A percentile compares a stretch with the other conserved stretches of the same genome.
These are phyloP conservation scores for Micromys minutus DNA, from an alignment of 2,113 vertebrate species.

Conservation along the genomic window DNA sequence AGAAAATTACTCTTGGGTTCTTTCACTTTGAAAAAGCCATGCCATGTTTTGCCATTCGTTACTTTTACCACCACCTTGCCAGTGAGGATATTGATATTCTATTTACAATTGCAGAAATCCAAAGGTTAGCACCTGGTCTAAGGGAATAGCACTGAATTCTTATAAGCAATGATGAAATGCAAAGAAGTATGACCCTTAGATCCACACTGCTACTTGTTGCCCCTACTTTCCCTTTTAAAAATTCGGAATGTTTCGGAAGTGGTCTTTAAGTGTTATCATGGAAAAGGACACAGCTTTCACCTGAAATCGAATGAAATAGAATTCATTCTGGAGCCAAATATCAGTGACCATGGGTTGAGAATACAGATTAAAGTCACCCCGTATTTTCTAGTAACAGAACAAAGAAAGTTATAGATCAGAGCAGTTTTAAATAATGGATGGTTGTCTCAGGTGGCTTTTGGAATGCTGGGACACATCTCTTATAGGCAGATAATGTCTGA, in stretches of 20 bases:
- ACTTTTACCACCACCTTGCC: neutral
- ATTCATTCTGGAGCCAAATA: neutral
- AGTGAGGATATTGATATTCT: neutral
- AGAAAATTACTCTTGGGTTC: neutral
- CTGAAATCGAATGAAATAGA: neutral
- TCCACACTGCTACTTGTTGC: neutral
- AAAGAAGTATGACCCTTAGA: neutral
- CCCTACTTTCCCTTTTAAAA: neutral
- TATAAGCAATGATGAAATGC: slow-evolving; percentile 1
- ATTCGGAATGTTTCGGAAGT: neutral
- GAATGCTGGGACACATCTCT: neutral
- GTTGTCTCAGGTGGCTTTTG: too few species aligned
- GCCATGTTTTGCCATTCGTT: neutral
- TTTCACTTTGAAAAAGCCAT: neutral
- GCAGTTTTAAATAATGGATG: neutral
- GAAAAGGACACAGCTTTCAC: neutral
- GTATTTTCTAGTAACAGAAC: neutral
- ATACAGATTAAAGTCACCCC: neutral
- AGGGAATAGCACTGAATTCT: neutral
- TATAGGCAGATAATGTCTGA: neutral
- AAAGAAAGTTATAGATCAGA: neutral
- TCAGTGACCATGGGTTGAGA: neutral
- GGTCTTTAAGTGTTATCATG: neutral
- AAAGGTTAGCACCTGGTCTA: neutral
- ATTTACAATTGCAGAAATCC: neutral